Evolutionary conservation across 2,888 invertebrate species (phyloP).

Genomic region (Cremastinae sp.): DNA sequence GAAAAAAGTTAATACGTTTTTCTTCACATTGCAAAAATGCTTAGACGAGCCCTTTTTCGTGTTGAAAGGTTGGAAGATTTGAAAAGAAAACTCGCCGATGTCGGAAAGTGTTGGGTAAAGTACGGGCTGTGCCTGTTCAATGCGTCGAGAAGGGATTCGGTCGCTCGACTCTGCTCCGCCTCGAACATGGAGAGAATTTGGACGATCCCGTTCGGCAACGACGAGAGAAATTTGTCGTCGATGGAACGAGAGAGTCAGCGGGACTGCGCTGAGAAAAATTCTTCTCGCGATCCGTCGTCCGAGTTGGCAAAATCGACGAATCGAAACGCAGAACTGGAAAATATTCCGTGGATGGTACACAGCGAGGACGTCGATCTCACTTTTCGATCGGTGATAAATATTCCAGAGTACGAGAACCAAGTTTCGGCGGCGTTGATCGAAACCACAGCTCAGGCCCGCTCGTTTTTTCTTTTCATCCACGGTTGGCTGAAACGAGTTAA

Average conservation of each 20-base stretch:
- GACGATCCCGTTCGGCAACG: slow-evolving; percentile 45
- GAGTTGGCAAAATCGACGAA: background rate
- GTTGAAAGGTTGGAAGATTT: slow-evolving; percentile 66
- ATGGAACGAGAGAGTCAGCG: background rate
- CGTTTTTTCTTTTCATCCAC: slow-evolving; percentile 83
- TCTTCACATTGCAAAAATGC: no score
- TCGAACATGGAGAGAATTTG: slow-evolving; percentile 59
- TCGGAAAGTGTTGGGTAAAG: slow-evolving; percentile 84
- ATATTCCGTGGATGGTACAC: background rate
- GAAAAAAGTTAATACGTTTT: background rate
- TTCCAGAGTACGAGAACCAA: slow-evolving; percentile 64
- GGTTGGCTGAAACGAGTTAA: slow-evolving; percentile 84
- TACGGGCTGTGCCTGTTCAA: slow-evolving; percentile 84
- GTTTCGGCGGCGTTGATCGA: slow-evolving; percentile 71
- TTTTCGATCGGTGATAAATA: slow-evolving; percentile 60
- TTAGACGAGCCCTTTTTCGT: no score
- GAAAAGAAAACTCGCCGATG: slow-evolving; percentile 81
- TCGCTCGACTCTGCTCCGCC: slow-evolving; percentile 71
- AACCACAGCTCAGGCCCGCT: slow-evolving; percentile 81
- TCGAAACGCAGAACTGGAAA: background rate
- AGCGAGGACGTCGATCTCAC: background rate
- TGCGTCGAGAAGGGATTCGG: slow-evolving; percentile 81
- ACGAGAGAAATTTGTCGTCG: slow-evolving; percentile 1
- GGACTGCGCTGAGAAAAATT: background rate
- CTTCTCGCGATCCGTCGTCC: background rate